Conservation (phyloP, 2,888 invertebrate species). For the Helleia helle region DNA sequence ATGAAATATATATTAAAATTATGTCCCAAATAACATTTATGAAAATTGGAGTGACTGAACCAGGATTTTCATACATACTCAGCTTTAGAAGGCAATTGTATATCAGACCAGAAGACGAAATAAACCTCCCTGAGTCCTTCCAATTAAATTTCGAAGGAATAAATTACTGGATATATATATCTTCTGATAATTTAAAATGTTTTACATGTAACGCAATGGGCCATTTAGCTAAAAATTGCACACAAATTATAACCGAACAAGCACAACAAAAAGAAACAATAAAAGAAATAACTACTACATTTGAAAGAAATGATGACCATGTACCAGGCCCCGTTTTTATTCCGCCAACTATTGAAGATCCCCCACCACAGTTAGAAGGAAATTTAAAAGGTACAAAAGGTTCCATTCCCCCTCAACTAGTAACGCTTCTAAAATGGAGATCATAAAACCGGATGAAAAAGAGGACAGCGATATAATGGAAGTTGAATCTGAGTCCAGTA, state of each 20-base stretch:
- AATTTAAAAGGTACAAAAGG: slow-evolving; percentile 7
- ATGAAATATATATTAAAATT: slow-evolving; percentile 11
- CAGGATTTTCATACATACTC: slow-evolving; percentile 15
- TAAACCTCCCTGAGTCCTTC: slow-evolving; percentile 12
- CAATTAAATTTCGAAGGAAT: slow-evolving; percentile 16
- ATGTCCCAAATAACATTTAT: slow-evolving; percentile 12
- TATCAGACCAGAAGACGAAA: slow-evolving; percentile 13
- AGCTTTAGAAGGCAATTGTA: slow-evolving; percentile 17
- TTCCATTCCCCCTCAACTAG: slow-evolving; percentile 5
- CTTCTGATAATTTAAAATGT: slow-evolving; percentile 14
- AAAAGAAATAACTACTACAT: not conserved
- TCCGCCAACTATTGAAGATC: not conserved
- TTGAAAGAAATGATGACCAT: not conserved
- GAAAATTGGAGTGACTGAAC: slow-evolving; percentile 12
- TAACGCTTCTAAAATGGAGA: not conserved
- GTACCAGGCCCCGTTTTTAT: not conserved
- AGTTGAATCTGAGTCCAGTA: slow-evolving; percentile 1
- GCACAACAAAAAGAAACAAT: not conserved
- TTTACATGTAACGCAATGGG: slow-evolving; percentile 15
- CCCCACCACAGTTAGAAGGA: not conserved
- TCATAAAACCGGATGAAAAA: not conserved
- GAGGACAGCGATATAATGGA: not conserved
- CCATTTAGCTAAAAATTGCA: slow-evolving; percentile 13
- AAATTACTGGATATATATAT: slow-evolving; percentile 16
- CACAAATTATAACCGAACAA: not conserved